phyloP scores from a whole-genome alignment of 2,113 vertebrate species.

The Henicopernis longicauda region DNA sequence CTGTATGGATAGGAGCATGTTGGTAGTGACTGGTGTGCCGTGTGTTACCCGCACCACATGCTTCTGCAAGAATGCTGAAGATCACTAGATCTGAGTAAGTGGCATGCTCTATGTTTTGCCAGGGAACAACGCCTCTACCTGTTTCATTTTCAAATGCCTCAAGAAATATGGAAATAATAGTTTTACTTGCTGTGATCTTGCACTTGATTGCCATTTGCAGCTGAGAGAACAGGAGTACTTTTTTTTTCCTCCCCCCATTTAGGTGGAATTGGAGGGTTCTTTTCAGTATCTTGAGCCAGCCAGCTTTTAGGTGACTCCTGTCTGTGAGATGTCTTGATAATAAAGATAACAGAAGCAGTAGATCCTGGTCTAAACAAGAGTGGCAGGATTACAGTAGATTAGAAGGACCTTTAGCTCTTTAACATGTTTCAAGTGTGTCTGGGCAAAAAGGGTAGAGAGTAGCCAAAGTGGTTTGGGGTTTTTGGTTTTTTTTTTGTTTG shows the following conservation, averaged over 20 bases:
- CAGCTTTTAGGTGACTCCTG: neutral
- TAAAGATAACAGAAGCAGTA: neutral
- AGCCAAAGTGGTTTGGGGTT: neutral
- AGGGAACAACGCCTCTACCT: neutral
- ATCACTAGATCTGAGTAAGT: neutral
- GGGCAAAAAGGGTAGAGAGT: neutral
- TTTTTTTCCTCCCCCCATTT: rapidly evolving
- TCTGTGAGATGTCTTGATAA: neutral
- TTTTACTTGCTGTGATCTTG: neutral
- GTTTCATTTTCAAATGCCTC: neutral
- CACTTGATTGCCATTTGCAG: neutral
- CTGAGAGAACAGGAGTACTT: neutral
- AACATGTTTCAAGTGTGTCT: neutral
- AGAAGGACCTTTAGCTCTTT: neutral
- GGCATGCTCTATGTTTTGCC: neutral
- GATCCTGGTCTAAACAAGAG: neutral
- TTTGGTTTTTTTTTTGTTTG: no score
- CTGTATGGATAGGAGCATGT: neutral
- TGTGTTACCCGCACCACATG: rapidly evolving
- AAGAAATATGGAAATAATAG: neutral
- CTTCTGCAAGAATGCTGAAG: neutral
- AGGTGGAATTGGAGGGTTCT: neutral
- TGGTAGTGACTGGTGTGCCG: rapidly evolving
- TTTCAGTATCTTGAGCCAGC: neutral
- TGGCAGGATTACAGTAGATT: neutral